phyloP scores from a whole-genome alignment of 2,113 vertebrate genomes.

The Phalacrocorax brasilianus region DNA sequence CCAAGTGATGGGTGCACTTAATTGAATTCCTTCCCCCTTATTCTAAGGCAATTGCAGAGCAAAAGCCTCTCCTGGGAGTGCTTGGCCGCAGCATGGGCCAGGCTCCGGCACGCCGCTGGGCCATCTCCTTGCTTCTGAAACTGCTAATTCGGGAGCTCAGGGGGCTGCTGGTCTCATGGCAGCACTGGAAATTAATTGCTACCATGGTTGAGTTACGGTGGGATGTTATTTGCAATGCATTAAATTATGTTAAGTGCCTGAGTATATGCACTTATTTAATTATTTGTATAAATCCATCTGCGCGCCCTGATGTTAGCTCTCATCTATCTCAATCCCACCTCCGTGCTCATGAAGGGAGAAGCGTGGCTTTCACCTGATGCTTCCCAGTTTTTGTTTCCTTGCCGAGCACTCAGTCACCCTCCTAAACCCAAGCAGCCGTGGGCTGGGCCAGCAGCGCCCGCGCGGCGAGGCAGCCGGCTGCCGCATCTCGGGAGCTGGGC shows the following conservation, averaged over 20 bases:
- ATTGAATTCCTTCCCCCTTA: not conserved
- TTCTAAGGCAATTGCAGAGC: not conserved
- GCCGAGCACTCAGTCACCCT: not conserved
- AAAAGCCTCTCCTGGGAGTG: not conserved
- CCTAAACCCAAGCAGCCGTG: rapidly evolving
- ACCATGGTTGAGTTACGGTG: not conserved
- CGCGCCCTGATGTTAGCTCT: not conserved
- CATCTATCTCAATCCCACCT: not conserved
- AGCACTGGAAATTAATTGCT: not conserved
- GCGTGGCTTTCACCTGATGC: not conserved
- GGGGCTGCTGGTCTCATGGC: not conserved
- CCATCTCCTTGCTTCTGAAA: not conserved
- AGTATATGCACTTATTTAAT: not conserved
- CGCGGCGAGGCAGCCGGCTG: rapidly evolving
- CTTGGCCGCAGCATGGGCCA: not conserved
- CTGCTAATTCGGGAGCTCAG: not conserved
- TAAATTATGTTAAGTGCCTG: not conserved
- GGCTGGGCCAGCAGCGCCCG: not conserved
- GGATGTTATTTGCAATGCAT: not conserved
- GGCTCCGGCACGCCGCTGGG: not conserved
- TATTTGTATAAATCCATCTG: not conserved
- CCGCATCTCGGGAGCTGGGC: rapidly evolving
- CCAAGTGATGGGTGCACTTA: not conserved
- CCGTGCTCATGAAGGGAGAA: not conserved
- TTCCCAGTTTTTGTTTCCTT: not conserved